Evolutionary conservation across 1,140 invertebrate genomes (phyloP).

Genomic region (Myzus persicae): DNA sequence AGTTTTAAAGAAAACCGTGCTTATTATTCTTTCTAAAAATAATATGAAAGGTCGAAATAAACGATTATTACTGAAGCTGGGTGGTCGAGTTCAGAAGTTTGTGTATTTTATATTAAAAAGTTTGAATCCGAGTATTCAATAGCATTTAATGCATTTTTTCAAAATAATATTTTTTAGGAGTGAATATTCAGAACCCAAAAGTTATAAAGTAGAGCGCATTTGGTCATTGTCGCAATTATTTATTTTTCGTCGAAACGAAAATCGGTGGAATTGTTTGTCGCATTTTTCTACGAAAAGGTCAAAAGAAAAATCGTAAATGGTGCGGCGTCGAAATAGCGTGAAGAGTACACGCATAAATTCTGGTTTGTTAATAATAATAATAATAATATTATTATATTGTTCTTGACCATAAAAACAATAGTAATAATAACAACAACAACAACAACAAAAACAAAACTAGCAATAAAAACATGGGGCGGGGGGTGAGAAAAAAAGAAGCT

Average conservation of each 20-base stretch:
- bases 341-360: not conserved
- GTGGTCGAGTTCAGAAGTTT: not conserved
- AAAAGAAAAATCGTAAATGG: not conserved
- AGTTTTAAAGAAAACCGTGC: not conserved
- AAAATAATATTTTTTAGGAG: not conserved
- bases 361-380: slow-evolving; percentile 3
- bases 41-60: slow-evolving; percentile 12
- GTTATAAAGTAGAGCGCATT: not conserved
- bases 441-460: not conserved
- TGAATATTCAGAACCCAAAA: not conserved
- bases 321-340: not conserved
- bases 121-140: not conserved
- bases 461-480: not conserved
- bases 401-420: not conserved
- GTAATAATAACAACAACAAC: not conserved
- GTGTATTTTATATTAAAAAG: slow-evolving; percentile 19
- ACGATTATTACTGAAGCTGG: not conserved
- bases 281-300: not conserved
- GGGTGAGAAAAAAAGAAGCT: not conserved
- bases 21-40: not conserved
- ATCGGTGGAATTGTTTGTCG: not conserved
- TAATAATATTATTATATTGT: not conserved
- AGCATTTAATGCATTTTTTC: not conserved
- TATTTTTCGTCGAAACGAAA: slow-evolving; percentile 1
- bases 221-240: not conserved